Evolutionary conservation across 2,888 invertebrate genomes (phyloP).

Genomic region (Hirtodrosophila histrioides): DNA sequence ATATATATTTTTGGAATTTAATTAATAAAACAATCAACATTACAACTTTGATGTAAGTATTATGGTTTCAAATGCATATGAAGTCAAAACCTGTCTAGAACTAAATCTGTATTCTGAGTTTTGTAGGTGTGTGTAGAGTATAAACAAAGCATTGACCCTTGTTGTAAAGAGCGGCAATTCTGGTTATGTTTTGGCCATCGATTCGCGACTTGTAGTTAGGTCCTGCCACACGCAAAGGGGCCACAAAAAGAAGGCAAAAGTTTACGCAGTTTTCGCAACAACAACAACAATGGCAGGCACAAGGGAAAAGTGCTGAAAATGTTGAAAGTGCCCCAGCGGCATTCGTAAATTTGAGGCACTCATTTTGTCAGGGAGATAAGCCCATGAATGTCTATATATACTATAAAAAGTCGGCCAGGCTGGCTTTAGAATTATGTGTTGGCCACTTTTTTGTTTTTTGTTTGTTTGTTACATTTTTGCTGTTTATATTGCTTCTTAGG

Average conservation of each 20-base stretch:
- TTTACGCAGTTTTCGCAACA: slow-evolving; percentile 58
- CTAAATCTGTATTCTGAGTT: neutral
- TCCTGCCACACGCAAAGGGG: slow-evolving; percentile 30
- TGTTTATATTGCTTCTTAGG: slow-evolving; percentile 28
- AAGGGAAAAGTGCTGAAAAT: slow-evolving; percentile 65
- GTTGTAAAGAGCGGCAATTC: slow-evolving; percentile 23
- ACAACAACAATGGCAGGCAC: neutral
- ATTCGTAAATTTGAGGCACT: slow-evolving; percentile 70
- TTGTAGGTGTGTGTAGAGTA: slow-evolving; percentile 25
- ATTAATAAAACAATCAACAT: no score
- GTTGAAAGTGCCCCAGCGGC: slow-evolving; percentile 63
- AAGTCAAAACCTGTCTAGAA: neutral
- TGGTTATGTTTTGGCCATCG: slow-evolving; percentile 37
- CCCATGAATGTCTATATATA: slow-evolving; percentile 59
- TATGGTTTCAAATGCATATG: no score
- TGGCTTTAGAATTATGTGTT: slow-evolving; percentile 40
- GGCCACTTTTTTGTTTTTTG: slow-evolving; percentile 27
- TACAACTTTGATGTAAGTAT: no score
- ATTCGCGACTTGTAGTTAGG: slow-evolving; percentile 36
- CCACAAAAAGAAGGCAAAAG: slow-evolving; percentile 34
- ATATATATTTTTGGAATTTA: no score
- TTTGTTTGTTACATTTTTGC: slow-evolving; percentile 20
- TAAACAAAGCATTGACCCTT: slow-evolving; percentile 14
- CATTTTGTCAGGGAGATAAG: slow-evolving; percentile 62
- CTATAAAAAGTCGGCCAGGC: slow-evolving; percentile 55